These are phyloP conservation scores for Oncorhynchus masou DNA, from an alignment of 2,113 vertebrate species.

Conservation along the genomic window DNA sequence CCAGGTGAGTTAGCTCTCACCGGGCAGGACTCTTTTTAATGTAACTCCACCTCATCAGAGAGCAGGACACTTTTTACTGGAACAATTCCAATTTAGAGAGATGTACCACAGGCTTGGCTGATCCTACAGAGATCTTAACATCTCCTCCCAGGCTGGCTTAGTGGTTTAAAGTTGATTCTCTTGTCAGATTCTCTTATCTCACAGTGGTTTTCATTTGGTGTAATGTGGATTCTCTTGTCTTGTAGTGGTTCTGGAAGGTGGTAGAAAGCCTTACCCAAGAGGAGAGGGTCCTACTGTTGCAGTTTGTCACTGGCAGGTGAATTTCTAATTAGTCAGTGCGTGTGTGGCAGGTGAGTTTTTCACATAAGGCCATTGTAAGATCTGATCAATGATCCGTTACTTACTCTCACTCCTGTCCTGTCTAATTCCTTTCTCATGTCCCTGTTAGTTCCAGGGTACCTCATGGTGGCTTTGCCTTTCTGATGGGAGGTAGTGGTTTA, in stretches of 20 bases:
- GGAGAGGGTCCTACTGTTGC: slow-evolving; percentile 88
- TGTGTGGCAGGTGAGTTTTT: neutral
- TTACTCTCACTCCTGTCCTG: neutral
- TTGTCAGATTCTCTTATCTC: too few species aligned
- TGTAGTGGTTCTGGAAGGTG: slow-evolving; percentile 97
- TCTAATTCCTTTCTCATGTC: neutral
- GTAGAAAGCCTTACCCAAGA: slow-evolving; percentile 91
- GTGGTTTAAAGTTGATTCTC: too few species aligned
- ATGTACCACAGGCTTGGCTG: too few species aligned
- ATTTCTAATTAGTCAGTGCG: slow-evolving; percentile 23
- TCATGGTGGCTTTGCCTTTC: slow-evolving; percentile 94
- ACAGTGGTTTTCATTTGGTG: neutral
- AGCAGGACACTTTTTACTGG: slow-evolving; percentile 75
- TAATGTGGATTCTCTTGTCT: slow-evolving; percentile 7
- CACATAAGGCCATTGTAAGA: neutral
- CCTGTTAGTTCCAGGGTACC: slow-evolving; percentile 90
- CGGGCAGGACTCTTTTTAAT: neutral
- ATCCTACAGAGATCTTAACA: neutral
- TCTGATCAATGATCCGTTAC: neutral
- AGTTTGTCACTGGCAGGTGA: slow-evolving; percentile 98
- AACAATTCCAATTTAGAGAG: slow-evolving; percentile 49
- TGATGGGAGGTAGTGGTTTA: slow-evolving; percentile 95
- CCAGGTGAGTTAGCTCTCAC: slow-evolving; percentile 76
- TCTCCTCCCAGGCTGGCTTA: neutral
- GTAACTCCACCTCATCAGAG: neutral